These are phyloP conservation scores for Yasuhikotakia modesta DNA, from an alignment of 2,797 vertebrate species.

Conservation along the genomic window DNA sequence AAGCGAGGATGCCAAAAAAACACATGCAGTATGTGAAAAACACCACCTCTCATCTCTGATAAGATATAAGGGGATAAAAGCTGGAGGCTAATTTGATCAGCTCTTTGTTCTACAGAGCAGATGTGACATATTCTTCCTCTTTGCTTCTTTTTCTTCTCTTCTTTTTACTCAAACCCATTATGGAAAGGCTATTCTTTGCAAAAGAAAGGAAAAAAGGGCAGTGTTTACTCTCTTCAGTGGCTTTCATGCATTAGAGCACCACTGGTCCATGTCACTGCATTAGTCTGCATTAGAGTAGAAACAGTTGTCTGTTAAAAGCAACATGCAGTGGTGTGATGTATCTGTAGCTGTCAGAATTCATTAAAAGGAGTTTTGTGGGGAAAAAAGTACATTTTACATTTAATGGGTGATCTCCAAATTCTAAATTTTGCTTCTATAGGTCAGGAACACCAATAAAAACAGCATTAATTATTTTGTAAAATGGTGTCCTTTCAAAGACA, in stretches of 20 bases:
- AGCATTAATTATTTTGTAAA: constrained; percentile 56
- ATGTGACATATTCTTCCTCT: constrained; percentile 43
- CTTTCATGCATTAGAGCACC: constrained; percentile 52
- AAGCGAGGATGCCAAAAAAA: constrained; percentile 27
- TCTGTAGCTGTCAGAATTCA: constrained; percentile 47
- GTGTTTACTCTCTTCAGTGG: constrained; percentile 47
- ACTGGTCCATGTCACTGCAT: constrained; percentile 53
- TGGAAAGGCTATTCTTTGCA: constrained; percentile 43
- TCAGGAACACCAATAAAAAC: constrained; percentile 57
- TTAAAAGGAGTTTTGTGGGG: constrained; percentile 48
- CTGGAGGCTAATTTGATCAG: constrained; percentile 61
- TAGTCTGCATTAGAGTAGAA: constrained; percentile 50
- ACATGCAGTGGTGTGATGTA: constrained; percentile 39
- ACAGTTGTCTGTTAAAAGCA: constrained; percentile 53
- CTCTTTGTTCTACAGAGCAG: constrained; percentile 55
- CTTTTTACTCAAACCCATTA: constrained; percentile 52
- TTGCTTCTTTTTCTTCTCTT: constrained; percentile 28
- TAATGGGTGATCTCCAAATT: constrained; percentile 52
- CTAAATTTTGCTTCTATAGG: constrained; percentile 34
- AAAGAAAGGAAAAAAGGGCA: constrained; percentile 55
- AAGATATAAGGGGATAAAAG: constrained; percentile 62
- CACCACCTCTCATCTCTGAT: constrained; percentile 57
- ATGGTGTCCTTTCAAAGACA: constrained; percentile 47
- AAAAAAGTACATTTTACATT: constrained; percentile 45
- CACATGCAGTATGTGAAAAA: constrained; percentile 53